Evolutionary conservation across 2,797 vertebrate species (phyloP).

Genomic region (Phoxinus dragarum): DNA sequence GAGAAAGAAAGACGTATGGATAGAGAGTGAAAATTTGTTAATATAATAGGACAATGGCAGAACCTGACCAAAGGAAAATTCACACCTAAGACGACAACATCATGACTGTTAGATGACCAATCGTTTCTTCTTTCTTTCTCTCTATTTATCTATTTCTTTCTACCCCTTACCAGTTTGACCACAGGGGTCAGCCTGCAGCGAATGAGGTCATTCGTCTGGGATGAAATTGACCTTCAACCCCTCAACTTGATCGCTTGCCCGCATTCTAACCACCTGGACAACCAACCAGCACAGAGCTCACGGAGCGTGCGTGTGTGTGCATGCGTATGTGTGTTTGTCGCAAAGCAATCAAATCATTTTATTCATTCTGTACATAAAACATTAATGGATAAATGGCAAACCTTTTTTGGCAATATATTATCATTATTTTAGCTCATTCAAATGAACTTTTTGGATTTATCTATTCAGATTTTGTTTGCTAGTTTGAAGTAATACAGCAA

Average conservation of each 20-base stretch:
- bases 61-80: slow-evolving; percentile 18
- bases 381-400: slow-evolving; percentile 2
- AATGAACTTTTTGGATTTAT: background rate
- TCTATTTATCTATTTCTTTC: slow-evolving; percentile 37
- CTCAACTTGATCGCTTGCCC: slow-evolving; percentile 65
- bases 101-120: slow-evolving; percentile 45
- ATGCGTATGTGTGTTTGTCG: slow-evolving; percentile 48
- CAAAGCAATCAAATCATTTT: slow-evolving; percentile 39
- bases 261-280: slow-evolving; percentile 77
- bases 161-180: slow-evolving; percentile 58
- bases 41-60: background rate
- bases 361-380: slow-evolving; percentile 27
- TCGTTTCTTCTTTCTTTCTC: slow-evolving; percentile 35
- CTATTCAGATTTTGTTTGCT: background rate
- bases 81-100: slow-evolving; percentile 20
- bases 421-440: background rate
- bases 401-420: background rate
- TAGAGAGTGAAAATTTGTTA: slow-evolving; percentile 16
- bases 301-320: slow-evolving; percentile 40
- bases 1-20: slow-evolving; percentile 46
- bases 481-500: background rate
- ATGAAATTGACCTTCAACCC: slow-evolving; percentile 77
- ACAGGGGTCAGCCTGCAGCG: slow-evolving; percentile 68
- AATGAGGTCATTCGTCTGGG: slow-evolving; percentile 79
- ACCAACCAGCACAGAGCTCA: slow-evolving; percentile 54